A percentile compares a stretch with the other conserved stretches of the same genome.
These are phyloP conservation scores for Gorsachius goisagi DNA, from an alignment of 2,113 vertebrate genomes.

Conservation along the genomic window DNA sequence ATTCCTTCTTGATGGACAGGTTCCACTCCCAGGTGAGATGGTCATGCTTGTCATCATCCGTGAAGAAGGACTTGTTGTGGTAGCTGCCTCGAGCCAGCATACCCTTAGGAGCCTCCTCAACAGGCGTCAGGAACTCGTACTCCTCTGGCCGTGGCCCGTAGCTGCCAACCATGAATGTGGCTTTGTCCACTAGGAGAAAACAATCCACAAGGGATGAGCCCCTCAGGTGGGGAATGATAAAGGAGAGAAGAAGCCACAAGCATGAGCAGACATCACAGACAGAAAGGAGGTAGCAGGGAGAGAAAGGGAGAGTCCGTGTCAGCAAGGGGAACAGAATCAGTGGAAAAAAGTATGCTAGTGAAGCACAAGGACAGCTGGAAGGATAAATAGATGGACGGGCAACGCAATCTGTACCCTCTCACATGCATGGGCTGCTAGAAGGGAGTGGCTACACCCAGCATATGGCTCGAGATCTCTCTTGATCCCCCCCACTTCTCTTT, in stretches of 20 bases:
- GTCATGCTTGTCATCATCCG: conserved; percentile 81
- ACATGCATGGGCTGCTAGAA: not conserved
- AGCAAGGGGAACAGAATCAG: not conserved
- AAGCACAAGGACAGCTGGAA: not conserved
- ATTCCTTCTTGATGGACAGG: conserved; percentile 84
- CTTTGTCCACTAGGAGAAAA: conserved; percentile 79
- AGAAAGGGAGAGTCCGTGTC: not conserved
- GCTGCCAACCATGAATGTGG: conserved; percentile 83
- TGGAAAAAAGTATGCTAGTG: not conserved
- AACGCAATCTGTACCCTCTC: not conserved
- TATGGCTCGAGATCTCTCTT: not conserved
- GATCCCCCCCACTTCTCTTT: not conserved
- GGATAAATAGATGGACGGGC: not conserved
- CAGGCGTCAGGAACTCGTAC: conserved; percentile 79
- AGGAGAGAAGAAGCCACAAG: not conserved
- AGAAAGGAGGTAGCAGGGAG: not conserved
- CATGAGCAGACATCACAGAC: not conserved
- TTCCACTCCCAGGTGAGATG: conserved; percentile 87
- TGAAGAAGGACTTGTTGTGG: conserved; percentile 84
- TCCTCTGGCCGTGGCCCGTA: conserved; percentile 82
- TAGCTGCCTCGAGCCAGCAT: conserved; percentile 80
- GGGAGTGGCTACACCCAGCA: not conserved
- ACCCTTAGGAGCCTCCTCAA: conserved; percentile 81
- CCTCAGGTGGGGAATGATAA: not conserved
- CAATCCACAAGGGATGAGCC: not conserved